A percentile compares a stretch with the other conserved stretches of the same genome.
phyloP scores from a whole-genome alignment of 2,113 vertebrate species.

The Corydoras maculifer region DNA sequence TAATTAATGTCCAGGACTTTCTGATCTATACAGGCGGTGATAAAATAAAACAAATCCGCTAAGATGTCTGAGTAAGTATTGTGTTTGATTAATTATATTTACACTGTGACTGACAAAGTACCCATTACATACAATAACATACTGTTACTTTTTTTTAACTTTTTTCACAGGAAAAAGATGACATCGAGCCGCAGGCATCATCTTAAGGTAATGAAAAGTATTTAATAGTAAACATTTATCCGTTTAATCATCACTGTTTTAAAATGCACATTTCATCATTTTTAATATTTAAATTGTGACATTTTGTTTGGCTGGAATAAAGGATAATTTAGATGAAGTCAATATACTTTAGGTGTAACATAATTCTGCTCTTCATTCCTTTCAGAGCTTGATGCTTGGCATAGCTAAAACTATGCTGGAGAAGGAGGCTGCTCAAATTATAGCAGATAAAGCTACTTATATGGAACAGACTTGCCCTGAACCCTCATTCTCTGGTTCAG shows the following conservation, averaged over 20 bases:
- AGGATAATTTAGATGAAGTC: too few relatives aligned
- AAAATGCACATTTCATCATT: neutral
- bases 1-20: too few relatives aligned
- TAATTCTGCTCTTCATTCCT: neutral
- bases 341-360: too few relatives aligned
- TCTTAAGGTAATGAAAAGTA: conserved; percentile 67
- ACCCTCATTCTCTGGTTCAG: conserved; percentile 64
- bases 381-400: conserved; percentile 86
- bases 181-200: conserved; percentile 74
- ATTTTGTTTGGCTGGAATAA: too few relatives aligned
- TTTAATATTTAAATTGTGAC: neutral
- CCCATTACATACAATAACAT: too few relatives aligned
- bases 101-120: too few relatives aligned
- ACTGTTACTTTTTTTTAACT: too few relatives aligned
- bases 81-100: neutral
- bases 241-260: neutral
- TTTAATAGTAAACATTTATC: too few relatives aligned
- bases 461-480: conserved; percentile 71
- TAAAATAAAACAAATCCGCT: neutral
- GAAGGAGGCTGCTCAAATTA: conserved; percentile 66
- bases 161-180: conserved; percentile 66
- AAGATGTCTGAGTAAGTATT: conserved; percentile 39
- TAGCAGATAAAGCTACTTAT: conserved; percentile 70
- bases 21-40: conserved; percentile 41
- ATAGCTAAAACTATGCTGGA: conserved; percentile 76